Base-by-base conservation (phyloP, 2,797 vertebrate species). In the Falco rusticolus region DNA sequence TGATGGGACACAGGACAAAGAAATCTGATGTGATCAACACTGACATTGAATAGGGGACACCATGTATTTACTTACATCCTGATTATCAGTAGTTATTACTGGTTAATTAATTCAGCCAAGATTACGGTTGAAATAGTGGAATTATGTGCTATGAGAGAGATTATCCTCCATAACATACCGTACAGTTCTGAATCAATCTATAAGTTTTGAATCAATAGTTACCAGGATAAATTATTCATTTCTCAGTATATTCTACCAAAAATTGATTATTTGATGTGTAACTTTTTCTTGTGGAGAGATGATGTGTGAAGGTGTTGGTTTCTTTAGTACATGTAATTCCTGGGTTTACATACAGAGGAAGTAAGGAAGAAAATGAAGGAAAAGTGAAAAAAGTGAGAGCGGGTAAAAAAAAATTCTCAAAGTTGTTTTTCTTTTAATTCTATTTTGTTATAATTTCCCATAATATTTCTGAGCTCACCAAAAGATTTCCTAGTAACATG, bases 11-110 rank as follows among this genome's bases (percentile, higher is more conserved):
- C 12, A 84, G 37, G 54, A 80, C 48, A 80, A 90, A 17, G 69
- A 81, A 94, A 89, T 65, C 20, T 86, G 80, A 90, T 60, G 41
- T 78, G 57, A 95, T 92, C 53, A 78, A 95, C 93, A 18, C 61
- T 93, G 86, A 93, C 83, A 81, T 11, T 90, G 63, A 90, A 86
- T 56, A 89, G 24, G 41, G 77, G 18, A 85, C 45, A 68, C 33
- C 17, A 66, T 48, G 51, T 85, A 81, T 90, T 90, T 93, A 84
- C 53, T 86, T 68, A 81, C 8, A 60, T 45, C 14, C n/a, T 89
- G 72, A 88, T 94, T 86, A 93, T 90, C n/a, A 75, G 54, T 59
- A 86, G 79, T 86, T 96, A 95, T 85, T 90, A 78, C 53, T 29
- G 57, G 86, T 90, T 93, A 93, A 93, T 90, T 84, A 89, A 53